phyloP scores from a whole-genome alignment of 2,113 vertebrate genomes.

The Gymnogyps californianus region DNA sequence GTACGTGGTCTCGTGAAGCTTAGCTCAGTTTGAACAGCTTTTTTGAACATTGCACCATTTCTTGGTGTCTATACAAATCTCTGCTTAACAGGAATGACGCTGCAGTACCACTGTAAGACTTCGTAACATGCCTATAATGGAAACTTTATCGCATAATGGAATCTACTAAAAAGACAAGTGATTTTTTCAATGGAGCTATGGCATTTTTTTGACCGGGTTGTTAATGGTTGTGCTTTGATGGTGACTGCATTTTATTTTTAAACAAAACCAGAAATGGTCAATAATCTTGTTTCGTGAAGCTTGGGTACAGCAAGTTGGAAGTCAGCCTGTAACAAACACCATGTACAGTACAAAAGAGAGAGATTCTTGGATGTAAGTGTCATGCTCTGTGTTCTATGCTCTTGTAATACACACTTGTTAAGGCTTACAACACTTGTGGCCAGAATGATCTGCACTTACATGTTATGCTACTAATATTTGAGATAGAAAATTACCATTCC shows the following conservation, averaged over 20 bases:
- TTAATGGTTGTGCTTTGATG: conserved; percentile 19
- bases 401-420: conserved; percentile 41
- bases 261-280: conserved; percentile 15
- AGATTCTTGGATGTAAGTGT: conserved; percentile 32
- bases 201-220: conserved; percentile 3
- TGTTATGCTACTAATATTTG: conserved; percentile 70
- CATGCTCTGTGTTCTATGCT: conserved; percentile 44
- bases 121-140: conserved; percentile 19
- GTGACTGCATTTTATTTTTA: conserved; percentile 21
- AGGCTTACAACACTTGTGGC: conserved; percentile 45
- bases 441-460: conserved; percentile 55
- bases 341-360: conserved; percentile 54
- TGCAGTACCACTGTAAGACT: conserved; percentile 62
- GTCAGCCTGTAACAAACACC: conserved; percentile 29
- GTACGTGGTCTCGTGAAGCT: conserved; percentile 95
- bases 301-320: conserved; percentile 32
- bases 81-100: not conserved
- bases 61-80: not conserved
- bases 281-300: conserved; percentile 21
- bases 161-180: conserved; percentile 35
- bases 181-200: conserved; percentile 37
- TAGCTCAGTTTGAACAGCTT: conserved; percentile 88
- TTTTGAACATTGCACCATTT: not conserved
- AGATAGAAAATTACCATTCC: conserved; percentile 58
- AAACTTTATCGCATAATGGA: not conserved